Evolutionary conservation across 2,888 invertebrate species (phyloP).

Genomic region (Stenchaetothrips biformis): DNA sequence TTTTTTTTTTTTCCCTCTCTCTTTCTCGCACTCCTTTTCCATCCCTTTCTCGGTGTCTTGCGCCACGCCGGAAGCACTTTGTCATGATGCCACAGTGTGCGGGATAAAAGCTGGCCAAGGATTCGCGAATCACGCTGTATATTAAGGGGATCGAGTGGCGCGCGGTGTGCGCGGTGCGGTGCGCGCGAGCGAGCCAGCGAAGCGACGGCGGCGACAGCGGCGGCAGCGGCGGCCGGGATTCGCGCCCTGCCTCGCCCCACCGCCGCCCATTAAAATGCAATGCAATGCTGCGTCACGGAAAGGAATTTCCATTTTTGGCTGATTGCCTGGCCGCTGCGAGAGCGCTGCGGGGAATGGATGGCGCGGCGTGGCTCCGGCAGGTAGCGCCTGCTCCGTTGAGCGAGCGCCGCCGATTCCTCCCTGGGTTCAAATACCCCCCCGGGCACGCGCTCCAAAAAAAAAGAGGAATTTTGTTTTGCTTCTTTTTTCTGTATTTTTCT

Average conservation of each 20-base stretch:
- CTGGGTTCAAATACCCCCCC: too few relatives aligned
- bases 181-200: neutral
- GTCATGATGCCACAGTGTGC: neutral
- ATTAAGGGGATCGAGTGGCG: neutral
- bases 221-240: neutral
- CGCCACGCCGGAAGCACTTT: neutral
- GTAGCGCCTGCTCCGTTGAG: too few relatives aligned
- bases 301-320: slow-evolving; percentile 21
- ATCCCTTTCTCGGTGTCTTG: too few relatives aligned
- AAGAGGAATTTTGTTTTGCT: too few relatives aligned
- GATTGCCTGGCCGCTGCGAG: neutral
- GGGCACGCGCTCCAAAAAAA: too few relatives aligned
- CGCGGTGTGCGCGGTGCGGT: neutral
- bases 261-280: slow-evolving; percentile 18
- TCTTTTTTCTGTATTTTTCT: too few relatives aligned
- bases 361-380: too few relatives aligned
- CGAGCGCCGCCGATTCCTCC: too few relatives aligned
- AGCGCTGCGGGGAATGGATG: too few relatives aligned
- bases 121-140: slow-evolving; percentile 16
- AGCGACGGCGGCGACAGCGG: neutral
- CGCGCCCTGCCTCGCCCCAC: neutral
- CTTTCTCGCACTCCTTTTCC: neutral
- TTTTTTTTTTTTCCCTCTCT: neutral
- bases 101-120: neutral
- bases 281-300: slow-evolving; percentile 14